Conservation (phyloP, 2,888 invertebrate genomes). For the Microctonus aethiopoides region DNA sequence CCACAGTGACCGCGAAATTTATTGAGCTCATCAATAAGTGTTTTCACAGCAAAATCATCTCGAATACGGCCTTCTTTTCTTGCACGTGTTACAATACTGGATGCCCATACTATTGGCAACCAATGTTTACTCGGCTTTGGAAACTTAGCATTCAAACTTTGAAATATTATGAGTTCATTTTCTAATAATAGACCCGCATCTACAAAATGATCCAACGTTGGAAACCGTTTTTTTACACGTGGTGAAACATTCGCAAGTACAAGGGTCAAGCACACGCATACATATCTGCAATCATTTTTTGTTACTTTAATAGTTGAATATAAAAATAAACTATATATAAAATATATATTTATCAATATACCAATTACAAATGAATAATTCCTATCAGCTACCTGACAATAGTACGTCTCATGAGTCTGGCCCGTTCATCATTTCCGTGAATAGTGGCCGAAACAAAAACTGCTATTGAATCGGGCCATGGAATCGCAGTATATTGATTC, state of each 20-base stretch:
- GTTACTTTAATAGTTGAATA: conserved; percentile 7
- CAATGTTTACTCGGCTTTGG: conserved; percentile 90
- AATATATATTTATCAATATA: background rate
- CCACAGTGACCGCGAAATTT: conserved; percentile 71
- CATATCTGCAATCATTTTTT: conserved; percentile 61
- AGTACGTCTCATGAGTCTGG: conserved; percentile 71
- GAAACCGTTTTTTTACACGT: conserved; percentile 89
- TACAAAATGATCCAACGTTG: conserved; percentile 83
- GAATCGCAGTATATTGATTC: conserved; percentile 72
- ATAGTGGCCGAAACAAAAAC: conserved; percentile 72
- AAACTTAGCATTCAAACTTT: conserved; percentile 82
- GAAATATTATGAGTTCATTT: conserved; percentile 83
- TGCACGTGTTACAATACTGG: conserved; percentile 88
- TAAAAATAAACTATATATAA: background rate
- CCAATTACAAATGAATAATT: background rate
- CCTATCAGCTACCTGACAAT: conserved; percentile 66
- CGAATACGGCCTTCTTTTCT: conserved; percentile 90
- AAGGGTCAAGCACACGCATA: conserved; percentile 87
- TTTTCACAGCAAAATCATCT: conserved; percentile 93
- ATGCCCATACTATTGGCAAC: conserved; percentile 92
- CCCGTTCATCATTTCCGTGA: conserved; percentile 71
- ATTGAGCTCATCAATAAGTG: conserved; percentile 76
- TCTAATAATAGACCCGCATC: conserved; percentile 86
- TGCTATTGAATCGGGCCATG: conserved; percentile 73
- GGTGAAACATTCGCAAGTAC: conserved; percentile 88